phyloP scores from a whole-genome alignment of 2,888 invertebrate species.

The Synergus laeviventris region DNA sequence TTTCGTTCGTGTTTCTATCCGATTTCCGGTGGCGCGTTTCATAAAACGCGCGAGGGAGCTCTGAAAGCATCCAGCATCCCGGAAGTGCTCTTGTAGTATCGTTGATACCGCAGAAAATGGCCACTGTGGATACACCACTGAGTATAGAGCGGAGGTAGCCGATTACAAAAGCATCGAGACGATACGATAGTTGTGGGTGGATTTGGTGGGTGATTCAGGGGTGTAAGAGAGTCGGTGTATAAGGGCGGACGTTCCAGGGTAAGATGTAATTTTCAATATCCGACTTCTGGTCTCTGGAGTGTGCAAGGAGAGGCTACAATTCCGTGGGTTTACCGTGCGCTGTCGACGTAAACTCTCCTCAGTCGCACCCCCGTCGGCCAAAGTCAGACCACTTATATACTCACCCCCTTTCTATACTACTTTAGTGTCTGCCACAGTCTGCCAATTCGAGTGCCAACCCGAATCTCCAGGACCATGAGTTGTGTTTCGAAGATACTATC shows the following conservation, averaged over 20 bases:
- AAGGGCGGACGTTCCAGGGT: constrained; percentile 60
- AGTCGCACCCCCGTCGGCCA: constrained; percentile 67
- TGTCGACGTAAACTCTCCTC: constrained; percentile 75
- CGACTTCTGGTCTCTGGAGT: constrained; percentile 61
- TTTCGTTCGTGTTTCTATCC: constrained; percentile 37
- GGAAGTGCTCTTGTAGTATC: constrained; percentile 44
- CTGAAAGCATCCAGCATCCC: constrained; percentile 47
- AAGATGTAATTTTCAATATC: constrained; percentile 76
- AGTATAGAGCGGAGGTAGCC: constrained; percentile 50
- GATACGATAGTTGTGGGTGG: constrained; percentile 50
- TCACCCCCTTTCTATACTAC: constrained; percentile 53
- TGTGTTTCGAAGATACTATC: background rate
- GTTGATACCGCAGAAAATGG: constrained; percentile 42
- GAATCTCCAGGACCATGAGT: background rate
- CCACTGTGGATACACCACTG: constrained; percentile 27
- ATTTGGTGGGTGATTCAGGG: constrained; percentile 55
- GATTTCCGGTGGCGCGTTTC: constrained; percentile 42
- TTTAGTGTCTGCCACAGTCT: constrained; percentile 62
- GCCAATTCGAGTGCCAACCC: constrained; percentile 53
- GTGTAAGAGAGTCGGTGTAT: constrained; percentile 38
- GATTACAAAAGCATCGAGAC: constrained; percentile 61
- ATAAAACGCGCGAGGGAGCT: constrained; percentile 25
- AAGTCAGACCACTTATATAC: constrained; percentile 65
- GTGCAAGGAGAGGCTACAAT: constrained; percentile 71
- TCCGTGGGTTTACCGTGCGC: constrained; percentile 74